phyloP scores from a whole-genome alignment of 2,113 vertebrate genomes.

The Scortum barcoo region DNA sequence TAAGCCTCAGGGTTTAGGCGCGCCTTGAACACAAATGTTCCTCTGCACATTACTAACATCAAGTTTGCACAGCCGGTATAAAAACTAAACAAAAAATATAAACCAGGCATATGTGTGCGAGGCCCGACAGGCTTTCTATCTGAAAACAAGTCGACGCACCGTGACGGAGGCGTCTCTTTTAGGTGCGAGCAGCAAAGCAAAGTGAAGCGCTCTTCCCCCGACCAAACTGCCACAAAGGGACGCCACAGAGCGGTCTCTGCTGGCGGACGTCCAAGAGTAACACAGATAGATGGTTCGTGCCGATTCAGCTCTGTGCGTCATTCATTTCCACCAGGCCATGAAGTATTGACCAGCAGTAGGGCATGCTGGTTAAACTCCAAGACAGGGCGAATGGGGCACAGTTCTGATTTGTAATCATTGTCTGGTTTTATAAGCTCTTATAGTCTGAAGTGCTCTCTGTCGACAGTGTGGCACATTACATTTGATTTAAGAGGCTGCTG shows the following conservation, averaged over 20 bases:
- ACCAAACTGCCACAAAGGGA: conserved; percentile 22
- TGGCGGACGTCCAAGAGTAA: conserved; percentile 46
- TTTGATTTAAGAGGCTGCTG: not conserved
- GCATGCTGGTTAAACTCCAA: conserved; percentile 35
- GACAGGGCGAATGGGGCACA: not conserved
- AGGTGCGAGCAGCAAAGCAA: not conserved
- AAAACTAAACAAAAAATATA: not conserved
- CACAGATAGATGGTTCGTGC: conserved; percentile 22
- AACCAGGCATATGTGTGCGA: not conserved
- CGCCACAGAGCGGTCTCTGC: not conserved
- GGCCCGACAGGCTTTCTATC: not conserved
- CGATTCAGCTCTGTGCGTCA: conserved; percentile 20
- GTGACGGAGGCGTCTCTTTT: not conserved
- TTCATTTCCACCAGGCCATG: conserved; percentile 24
- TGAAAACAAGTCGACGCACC: not conserved
- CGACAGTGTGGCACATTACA: not conserved
- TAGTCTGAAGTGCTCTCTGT: not conserved
- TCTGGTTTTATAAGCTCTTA: not conserved
- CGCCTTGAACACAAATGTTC: not conserved
- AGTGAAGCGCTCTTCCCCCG: not conserved
- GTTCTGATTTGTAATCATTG: not conserved
- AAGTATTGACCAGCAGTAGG: conserved; percentile 5
- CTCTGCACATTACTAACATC: not conserved
- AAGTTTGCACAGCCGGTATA: not conserved
- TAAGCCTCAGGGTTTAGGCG: conserved; percentile 45